Base-by-base conservation (phyloP, 2,888 invertebrate species). In the Agonopterix arenella region DNA sequence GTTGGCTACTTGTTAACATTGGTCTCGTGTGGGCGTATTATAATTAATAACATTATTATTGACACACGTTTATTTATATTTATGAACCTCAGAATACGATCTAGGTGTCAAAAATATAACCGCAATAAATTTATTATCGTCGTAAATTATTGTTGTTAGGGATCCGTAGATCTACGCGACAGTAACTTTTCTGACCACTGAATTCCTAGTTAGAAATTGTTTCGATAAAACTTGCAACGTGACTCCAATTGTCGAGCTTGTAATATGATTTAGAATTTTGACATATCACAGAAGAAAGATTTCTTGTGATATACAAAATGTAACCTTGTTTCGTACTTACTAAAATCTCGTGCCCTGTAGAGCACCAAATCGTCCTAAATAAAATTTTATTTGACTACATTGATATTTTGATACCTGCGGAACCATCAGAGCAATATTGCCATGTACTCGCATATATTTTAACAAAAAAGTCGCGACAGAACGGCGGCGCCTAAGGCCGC, bases 1-100 rank as follows among this genome's bases (percentile, higher is more conserved):
- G 63, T 54, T 57, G 61, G 57, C 55, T 48, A 43, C 50, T 55
- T 60, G 54, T 64, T 52, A 51, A 52, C 51, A 52, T 48, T 38
- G 16, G 37, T 42, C 46, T 44, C 52, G 57, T 58, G 75, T 77
- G 66, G 77, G 79, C 56, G 76, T 73, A 59, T 63, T 54, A 56
- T 57, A 60, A 60, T 73, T 78, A 74, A 69, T 60, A 63, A 66
- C 64, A 54, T 55, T 60, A 64, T 62, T 68, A 70, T 62, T 69
- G 60, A 57, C 67, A 66, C 68, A 69, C 68, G 66, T 70, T 66
- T 68, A 68, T 72, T 68, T 67, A 69, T 67, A 70, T 68, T 68
- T 67, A 64, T 60, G 61, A 64, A 66, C 72, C 57, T 66, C 55
- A 59, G 59, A 67, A 64, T 73, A 69, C 66, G 64, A 65, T 66